Conservation (phyloP, 2,113 vertebrate genomes). For the Candoia aspera region DNA sequence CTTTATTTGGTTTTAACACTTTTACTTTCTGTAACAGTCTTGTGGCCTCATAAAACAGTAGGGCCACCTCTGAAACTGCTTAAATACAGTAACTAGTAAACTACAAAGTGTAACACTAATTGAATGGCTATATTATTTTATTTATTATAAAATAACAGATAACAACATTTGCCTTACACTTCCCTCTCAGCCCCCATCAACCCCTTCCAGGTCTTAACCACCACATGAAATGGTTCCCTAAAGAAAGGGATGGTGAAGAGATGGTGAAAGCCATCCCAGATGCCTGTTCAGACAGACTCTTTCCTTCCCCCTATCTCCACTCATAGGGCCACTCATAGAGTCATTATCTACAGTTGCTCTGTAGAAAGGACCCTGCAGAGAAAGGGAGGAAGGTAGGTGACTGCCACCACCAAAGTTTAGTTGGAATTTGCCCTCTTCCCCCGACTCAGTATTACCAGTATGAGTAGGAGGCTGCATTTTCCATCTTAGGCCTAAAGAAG, state of each 20-base stretch:
- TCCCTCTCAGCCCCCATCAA: neutral
- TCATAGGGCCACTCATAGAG: neutral
- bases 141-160: neutral
- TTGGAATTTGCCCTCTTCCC: neutral
- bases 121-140: slow-evolving; percentile 51
- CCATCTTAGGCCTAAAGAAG: neutral
- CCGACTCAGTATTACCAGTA: neutral
- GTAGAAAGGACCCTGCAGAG: neutral
- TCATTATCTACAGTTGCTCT: neutral
- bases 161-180: neutral
- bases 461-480: neutral
- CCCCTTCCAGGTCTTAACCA: neutral
- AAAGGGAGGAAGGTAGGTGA: neutral
- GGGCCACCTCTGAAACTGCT: slow-evolving; percentile 62
- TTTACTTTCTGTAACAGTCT: slow-evolving; percentile 65
- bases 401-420: neutral
- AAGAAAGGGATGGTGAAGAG: neutral
- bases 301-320: neutral
- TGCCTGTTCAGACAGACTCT: neutral
- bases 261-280: neutral
- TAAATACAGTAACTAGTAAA: slow-evolving; percentile 69
- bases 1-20: slow-evolving; percentile 60
- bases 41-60: slow-evolving; percentile 65
- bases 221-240: neutral
- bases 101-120: slow-evolving; percentile 63